phyloP scores from a whole-genome alignment of 92 coral and sea anemone species.

The Epizoanthus illoricatus region DNA sequence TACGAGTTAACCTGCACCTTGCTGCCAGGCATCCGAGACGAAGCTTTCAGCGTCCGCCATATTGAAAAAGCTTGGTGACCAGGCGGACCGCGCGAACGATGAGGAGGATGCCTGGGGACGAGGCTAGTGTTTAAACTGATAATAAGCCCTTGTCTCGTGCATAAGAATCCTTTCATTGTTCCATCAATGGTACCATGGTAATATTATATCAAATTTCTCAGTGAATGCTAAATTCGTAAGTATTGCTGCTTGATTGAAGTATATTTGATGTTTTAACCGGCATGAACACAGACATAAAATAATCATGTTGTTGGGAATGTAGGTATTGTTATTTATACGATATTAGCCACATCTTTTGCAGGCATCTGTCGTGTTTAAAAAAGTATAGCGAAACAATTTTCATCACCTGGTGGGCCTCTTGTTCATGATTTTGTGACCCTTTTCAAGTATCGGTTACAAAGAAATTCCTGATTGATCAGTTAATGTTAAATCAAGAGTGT shows the following conservation, averaged over 20 bases:
- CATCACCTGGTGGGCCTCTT: constrained; percentile 15
- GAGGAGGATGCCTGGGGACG: too few relatives aligned
- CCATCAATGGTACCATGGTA: constrained; percentile 12
- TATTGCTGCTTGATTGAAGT: neutral
- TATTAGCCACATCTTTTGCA: neutral
- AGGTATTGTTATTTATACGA: constrained; percentile 10
- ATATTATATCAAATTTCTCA: constrained; percentile 26
- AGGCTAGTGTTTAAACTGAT: too few relatives aligned
- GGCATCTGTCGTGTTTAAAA: neutral
- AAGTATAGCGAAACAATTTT: neutral
- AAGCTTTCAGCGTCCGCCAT: too few relatives aligned
- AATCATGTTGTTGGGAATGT: constrained; percentile 23
- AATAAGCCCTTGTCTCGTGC: constrained; percentile 31
- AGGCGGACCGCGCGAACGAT: too few relatives aligned
- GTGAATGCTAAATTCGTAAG: constrained; percentile 17
- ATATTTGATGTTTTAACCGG: neutral
- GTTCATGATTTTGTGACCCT: constrained; percentile 18
- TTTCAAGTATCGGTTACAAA: constrained; percentile 23
- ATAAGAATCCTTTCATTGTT: constrained; percentile 35
- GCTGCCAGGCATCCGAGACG: too few relatives aligned
- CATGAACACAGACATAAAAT: neutral
- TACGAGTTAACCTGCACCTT: too few relatives aligned
- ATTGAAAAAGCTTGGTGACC: too few relatives aligned
- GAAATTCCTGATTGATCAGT: constrained; percentile 30
- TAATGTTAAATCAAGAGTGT: constrained; percentile 36